These are phyloP conservation scores for Scaptomyza tumidula DNA, from an alignment of 2,888 invertebrate species.

Conservation along the genomic window DNA sequence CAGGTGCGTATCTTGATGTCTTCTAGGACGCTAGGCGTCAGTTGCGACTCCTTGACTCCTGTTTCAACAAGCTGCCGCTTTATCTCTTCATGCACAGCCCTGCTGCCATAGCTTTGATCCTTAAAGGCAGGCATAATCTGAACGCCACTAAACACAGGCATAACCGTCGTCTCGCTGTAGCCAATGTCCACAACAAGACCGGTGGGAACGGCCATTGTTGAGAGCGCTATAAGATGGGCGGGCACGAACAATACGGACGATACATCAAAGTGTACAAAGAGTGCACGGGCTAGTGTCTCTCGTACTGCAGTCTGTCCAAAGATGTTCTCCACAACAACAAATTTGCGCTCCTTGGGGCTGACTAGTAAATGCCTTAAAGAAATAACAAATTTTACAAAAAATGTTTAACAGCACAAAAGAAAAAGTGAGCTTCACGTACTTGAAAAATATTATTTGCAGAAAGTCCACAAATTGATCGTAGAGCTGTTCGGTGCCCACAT, in stretches of 20 bases:
- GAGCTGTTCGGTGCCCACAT: constrained; percentile 88
- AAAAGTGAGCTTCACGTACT: constrained; percentile 85
- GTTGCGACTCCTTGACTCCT: constrained; percentile 82
- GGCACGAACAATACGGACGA: constrained; percentile 93
- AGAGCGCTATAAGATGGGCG: constrained; percentile 92
- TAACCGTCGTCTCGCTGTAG: constrained; percentile 91
- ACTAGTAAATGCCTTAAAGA: constrained; percentile 91
- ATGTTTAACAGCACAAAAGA: no score
- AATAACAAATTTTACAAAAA: neutral
- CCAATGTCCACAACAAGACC: constrained; percentile 95
- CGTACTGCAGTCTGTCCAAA: constrained; percentile 92
- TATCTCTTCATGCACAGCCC: constrained; percentile 89
- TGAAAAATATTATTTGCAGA: constrained; percentile 94
- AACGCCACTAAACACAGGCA: constrained; percentile 94
- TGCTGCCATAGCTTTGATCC: constrained; percentile 91
- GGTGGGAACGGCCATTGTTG: constrained; percentile 92
- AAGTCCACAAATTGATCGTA: constrained; percentile 95
- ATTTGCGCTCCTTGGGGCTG: constrained; percentile 96
- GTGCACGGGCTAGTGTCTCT: constrained; percentile 94
- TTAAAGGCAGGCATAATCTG: constrained; percentile 94
- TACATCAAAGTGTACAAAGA: constrained; percentile 97
- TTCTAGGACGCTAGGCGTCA: constrained; percentile 88
- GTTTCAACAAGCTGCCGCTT: constrained; percentile 85
- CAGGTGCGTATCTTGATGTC: constrained; percentile 94
- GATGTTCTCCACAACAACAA: constrained; percentile 96